Evolutionary conservation across 2,797 vertebrate genomes (phyloP), one percentile per base, ranked within the genome.

Genomic region (Cryptoblepharus egeriae): DNA sequence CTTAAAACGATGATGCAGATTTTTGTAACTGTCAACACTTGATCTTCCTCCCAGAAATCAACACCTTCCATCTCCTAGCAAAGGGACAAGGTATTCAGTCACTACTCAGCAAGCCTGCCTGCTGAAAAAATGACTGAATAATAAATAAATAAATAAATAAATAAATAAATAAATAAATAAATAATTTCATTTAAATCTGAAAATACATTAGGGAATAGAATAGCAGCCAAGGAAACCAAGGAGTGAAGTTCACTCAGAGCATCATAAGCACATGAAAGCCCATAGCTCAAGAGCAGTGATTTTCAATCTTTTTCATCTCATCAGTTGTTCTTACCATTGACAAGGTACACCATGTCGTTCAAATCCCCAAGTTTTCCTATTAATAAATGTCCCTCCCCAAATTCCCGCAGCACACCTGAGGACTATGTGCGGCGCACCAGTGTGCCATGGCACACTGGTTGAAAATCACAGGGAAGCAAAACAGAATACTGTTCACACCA

Each of bases 151-250:
- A 58, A 82, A 75, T 65, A 72, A 86, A 74, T 18, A 2, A 77
- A 1, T 52, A 68, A 55, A 78, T 90, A 74, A 90, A 83, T 82
- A 87, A 57, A n/a, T 30, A 75, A 91, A 84, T 18, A 58, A 82
- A 75, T n/a, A n/a, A 57, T 82, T 64, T 92, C 77, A 86, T 90
- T 91, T 85, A n/a, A 77, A 87, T 61, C 80, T 75, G 78, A 75
- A 87, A 90, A 81, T 83, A 83, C 49, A 77, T 80, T 60, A 10
- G 60, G 80, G 79, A 78, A 69, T 79, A 37, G 88, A 90, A 69
- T 22, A 71, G 79, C 75, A 82, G 32, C 8, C 52, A 77, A 88
- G 69, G 79, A 30, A 64, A 8, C 64, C 42, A 63, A 60, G 78
- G 83, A 87, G 75, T 60, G 82, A 28, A 16, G 57, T 2, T 81